Evolutionary conservation across 2,113 vertebrate species (phyloP).

Genomic region (Etheostoma spectabile): DNA sequence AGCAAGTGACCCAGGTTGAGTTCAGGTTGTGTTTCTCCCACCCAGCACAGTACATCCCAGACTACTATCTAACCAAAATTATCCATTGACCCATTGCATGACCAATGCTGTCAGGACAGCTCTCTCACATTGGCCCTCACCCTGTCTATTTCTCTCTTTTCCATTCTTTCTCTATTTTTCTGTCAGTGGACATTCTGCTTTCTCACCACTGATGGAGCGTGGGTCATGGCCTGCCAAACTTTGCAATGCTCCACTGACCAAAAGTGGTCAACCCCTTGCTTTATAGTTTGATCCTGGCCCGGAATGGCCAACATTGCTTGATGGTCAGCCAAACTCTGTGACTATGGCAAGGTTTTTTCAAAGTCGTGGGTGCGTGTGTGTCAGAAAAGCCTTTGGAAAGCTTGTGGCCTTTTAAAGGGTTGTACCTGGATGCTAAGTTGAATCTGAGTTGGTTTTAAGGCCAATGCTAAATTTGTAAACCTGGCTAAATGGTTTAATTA

Average conservation of each 20-base stretch:
- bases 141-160: slow-evolving; percentile 28
- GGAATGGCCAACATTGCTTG: slow-evolving; percentile 26
- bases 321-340: slow-evolving; percentile 38
- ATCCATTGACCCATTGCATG: slow-evolving; percentile 49
- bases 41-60: slow-evolving; percentile 23
- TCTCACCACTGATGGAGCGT: slow-evolving; percentile 24
- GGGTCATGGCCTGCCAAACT: slow-evolving; percentile 57
- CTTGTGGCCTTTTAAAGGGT: not conserved
- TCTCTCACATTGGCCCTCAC: slow-evolving; percentile 28
- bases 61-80: slow-evolving; percentile 46
- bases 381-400: slow-evolving; percentile 7
- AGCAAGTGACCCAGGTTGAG: slow-evolving; percentile 57
- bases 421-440: not conserved
- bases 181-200: slow-evolving; percentile 6
- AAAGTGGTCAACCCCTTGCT: slow-evolving; percentile 46
- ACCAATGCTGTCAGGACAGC: slow-evolving; percentile 30
- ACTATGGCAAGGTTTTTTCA: slow-evolving; percentile 47
- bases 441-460: not conserved
- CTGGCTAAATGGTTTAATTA: not conserved
- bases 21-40: slow-evolving; percentile 46
- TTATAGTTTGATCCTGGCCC: slow-evolving; percentile 49
- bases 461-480: not conserved
- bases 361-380: slow-evolving; percentile 2
- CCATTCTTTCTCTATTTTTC: slow-evolving; percentile 20
- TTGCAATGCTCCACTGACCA: slow-evolving; percentile 50